Base-by-base conservation (phyloP, 1,140 invertebrate genomes). In the Scaptomyza graminum region DNA sequence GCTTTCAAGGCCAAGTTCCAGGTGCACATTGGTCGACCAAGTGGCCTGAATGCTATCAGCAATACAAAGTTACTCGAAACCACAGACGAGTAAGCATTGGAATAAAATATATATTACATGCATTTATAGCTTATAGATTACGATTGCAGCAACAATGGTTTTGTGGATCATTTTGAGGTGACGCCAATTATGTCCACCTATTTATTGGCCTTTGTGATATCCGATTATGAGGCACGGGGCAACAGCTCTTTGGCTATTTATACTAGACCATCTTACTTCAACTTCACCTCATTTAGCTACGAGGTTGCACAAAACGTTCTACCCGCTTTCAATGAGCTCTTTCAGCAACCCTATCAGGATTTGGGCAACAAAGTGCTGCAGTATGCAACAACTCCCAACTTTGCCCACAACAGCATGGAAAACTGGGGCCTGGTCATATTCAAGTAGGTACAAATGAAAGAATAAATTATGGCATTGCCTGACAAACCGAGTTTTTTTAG, bases 351-450 rank as follows among this genome's bases (percentile, higher is more conserved):
- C 0, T 94, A 93, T 49, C 82, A 71, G 18, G 25, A 64, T 5
- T 50, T 83, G 41, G 79, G 41, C 78, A 91, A 93, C 43, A 75
- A 85, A 0, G 93, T 94, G 68, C 81, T 94, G 80, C 94, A 95
- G 89, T 94, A 95, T 75, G 94, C 95, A 7, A 95, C 95, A 1
- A 93, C 96, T 3, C 95, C 96, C 1, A 94, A 96, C 80, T 96
- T 96, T 78, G 93, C 93, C 9, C 93, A 94, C 50, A 95, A 95
- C 12, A 96, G 95, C 28, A 96, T 96, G 95, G 96, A 96, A 89
- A 96, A 96, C 91, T 96, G 95, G 96, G 96, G 95, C 8, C 89
- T 96, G 7, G 93, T 96, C 47, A 95, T 95, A 0, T 96, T 95
- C 56, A 79, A 64, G 76, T 79, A 41, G 18, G 57, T 28, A 5